Evolutionary conservation across 2,797 vertebrate species (phyloP), one percentile per base, ranked within the genome.

Genomic region (Paedocypris micromegethes): DNA sequence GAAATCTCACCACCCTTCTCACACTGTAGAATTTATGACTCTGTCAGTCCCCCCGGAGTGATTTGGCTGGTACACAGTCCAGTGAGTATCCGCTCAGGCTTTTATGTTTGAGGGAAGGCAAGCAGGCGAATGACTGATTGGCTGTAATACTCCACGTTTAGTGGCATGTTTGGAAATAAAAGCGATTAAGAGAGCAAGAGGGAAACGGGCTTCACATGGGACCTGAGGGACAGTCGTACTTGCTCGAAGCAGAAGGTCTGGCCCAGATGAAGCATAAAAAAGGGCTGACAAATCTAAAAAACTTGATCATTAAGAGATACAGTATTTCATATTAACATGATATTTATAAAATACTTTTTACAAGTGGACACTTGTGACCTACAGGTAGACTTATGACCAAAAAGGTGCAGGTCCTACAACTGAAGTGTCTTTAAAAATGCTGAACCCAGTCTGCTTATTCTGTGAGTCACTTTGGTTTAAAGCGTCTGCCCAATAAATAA

Each of bases 131-230:
- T 86, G 88, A 87, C 83, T 89, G 88, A 90, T 87, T 88, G 87
- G 88, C 83, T 86, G 81, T 83, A 90, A 89, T 88, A 89, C 84
- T 84, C 81, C 64, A 81, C 82, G 85, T 87, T 88, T 88, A 88
- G 83, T 60, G 83, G 79, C 83, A 79, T 85, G 86, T 87, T 71
- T 66, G n/a, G 66, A 50, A 71, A 64, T 37, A 61, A 59, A 64
- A 60, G 53, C 37, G 53, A 52, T 63, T 45, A 45, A 39, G 68
- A 70, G 68, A 62, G 9, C 45, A 23, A 56, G 51, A 62, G 43
- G 60, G 58, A 57, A 69, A 48, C 58, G 39, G 41, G 59, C 45
- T 62, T n/a, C 57, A 49, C 50, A 39, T 23, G 3, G 49, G 46
- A 53, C 68, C 68, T 52, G 49, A 37, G 51, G 39, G 9, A 62